Base-by-base conservation (phyloP, 2,797 vertebrate genomes). In the Decapterus maruadsi region DNA sequence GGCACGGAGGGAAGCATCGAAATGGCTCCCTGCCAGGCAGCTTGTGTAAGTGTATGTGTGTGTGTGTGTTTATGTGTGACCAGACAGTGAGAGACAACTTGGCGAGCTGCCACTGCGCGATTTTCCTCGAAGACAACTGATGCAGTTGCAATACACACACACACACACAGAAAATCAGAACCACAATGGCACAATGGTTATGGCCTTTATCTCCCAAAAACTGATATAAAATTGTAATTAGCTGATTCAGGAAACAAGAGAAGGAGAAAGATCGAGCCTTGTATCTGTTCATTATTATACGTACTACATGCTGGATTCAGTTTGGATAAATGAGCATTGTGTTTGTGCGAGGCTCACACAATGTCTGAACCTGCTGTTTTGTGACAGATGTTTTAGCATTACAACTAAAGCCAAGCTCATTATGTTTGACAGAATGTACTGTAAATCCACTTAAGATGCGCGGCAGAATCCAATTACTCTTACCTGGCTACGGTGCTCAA, bases 41-140 rank as follows among this genome's bases (percentile, higher is more conserved):
- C 78, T 71, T 72, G 86, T 61, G 55, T 77, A 79, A 84, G 80
- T 77, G 78, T 77, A 77, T 70, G 70, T 54, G 75, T 29, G 22
- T 46, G 43, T 45, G 43, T 45, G 38, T 53, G 89, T 91, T 82
- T 78, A 62, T 79, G 81, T 68, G 71, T 65, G 72, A 80, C 61
- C 85, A 88, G 85, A 91, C 87, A 89, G 81, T 64, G 87, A 78
- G 83, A 87, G 89, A 87, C 82, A 78, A 80, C 60, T 55, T 94
- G 92, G 92, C 89, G 2, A 19, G 61, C 46, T 74, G 92, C 93
- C 92, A 87, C 3, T 1, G 57, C 0, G 3, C 85, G 72, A 83
- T 78, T 83, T 84, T 78, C 78, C 83, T 86, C 55, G 34, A 88
- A 81, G 81, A 88, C 80, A 84, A 83, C 67, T 50, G 60, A 86